These are phyloP conservation scores for Catalaphyllia jardinei DNA, from an alignment of 64 coral and sea anemone genomes.

Conservation along the genomic window DNA sequence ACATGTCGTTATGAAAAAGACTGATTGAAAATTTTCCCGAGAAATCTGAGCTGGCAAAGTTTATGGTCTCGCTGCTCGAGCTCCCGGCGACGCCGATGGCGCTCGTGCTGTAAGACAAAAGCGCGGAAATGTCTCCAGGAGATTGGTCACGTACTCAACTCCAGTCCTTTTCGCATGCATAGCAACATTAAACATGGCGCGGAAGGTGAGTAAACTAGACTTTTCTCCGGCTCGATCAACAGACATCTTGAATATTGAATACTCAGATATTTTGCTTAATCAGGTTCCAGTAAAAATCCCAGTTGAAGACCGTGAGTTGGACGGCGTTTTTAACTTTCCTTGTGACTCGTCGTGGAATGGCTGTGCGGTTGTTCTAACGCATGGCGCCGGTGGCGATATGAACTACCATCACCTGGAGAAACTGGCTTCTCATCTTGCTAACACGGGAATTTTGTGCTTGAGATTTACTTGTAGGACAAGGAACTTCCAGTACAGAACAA, in stretches of 20 bases:
- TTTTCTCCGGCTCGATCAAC: background rate
- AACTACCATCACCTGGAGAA: constrained; percentile 78
- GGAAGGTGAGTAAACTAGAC: constrained; percentile 6
- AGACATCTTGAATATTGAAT: background rate
- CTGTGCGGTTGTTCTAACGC: constrained; percentile 86
- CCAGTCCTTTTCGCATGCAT: constrained; percentile 23
- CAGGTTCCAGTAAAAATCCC: constrained; percentile 77
- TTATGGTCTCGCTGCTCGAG: no score
- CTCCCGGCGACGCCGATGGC: no score
- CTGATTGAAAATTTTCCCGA: no score
- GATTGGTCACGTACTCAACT: background rate
- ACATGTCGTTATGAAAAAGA: no score
- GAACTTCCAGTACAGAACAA: constrained; percentile 91
- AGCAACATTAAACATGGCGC: constrained; percentile 67
- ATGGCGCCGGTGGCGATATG: constrained; percentile 92
- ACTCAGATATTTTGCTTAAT: background rate
- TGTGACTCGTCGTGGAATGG: constrained; percentile 79
- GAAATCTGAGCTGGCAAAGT: no score
- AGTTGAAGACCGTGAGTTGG: constrained; percentile 77
- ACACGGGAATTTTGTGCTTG: constrained; percentile 89
- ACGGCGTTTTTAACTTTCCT: constrained; percentile 83
- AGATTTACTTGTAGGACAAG: constrained; percentile 95
- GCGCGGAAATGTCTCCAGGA: no score
- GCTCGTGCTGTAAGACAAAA: no score
- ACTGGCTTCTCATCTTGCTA: constrained; percentile 69